These are phyloP conservation scores for Asteroscopus sphinx DNA, from an alignment of 2,888 invertebrate species.

Conservation along the genomic window DNA sequence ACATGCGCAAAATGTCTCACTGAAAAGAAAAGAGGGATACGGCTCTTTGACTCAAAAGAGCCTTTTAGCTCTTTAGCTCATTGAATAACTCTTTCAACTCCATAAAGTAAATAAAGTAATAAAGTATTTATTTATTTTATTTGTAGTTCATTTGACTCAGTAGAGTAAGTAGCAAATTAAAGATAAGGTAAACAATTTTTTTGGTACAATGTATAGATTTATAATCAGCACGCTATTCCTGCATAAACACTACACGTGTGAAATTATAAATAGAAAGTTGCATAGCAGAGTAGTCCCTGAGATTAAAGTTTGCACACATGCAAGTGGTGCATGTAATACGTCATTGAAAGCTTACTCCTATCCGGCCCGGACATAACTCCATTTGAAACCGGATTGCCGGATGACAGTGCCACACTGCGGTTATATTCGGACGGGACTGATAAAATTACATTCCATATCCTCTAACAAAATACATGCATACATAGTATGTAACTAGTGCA, in stretches of 20 bases:
- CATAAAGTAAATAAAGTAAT: too few species aligned
- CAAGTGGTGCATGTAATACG: constrained; percentile 34
- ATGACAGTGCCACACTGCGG: constrained; percentile 52
- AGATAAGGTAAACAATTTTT: too few species aligned
- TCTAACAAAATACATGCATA: constrained; percentile 23
- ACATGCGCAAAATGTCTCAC: too few species aligned
- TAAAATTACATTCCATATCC: constrained; percentile 18
- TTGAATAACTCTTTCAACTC: too few species aligned
- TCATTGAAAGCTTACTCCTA: constrained; percentile 51
- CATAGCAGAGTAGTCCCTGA: background rate
- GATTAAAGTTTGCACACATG: constrained; percentile 13
- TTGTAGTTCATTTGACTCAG: too few species aligned
- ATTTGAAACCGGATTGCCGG: constrained; percentile 59
- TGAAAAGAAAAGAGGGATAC: too few species aligned
- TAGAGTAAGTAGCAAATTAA: too few species aligned
- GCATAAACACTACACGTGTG: constrained; percentile 15
- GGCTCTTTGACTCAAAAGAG: too few species aligned
- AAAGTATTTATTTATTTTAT: too few species aligned
- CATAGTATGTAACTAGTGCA: constrained; percentile 32
- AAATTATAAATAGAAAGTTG: constrained; percentile 15
- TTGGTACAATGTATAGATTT: too few species aligned
- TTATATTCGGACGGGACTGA: constrained; percentile 33
- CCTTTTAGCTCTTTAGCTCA: too few species aligned
- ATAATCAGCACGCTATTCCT: too few species aligned
- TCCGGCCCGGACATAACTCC: constrained; percentile 52